Evolutionary conservation across 92 coral and sea anemone species (phyloP).

Genomic region (Bergia sp.): DNA sequence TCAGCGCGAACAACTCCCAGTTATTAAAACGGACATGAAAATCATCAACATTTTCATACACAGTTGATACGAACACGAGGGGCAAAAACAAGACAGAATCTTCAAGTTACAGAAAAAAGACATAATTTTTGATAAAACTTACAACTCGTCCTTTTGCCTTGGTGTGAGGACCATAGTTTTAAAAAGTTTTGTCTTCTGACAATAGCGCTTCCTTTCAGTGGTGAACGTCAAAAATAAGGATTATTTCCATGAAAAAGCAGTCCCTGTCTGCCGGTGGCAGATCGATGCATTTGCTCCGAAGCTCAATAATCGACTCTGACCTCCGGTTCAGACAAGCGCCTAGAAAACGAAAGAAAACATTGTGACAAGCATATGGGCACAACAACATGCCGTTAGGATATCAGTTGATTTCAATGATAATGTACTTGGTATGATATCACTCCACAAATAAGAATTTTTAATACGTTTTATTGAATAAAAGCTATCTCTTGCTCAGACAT

Average conservation of each 20-base stretch:
- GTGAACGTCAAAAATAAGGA: constrained; percentile 53
- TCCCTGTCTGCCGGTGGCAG: constrained; percentile 58
- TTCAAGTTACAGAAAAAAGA: neutral
- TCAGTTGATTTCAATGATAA: constrained; percentile 30
- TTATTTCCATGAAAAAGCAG: constrained; percentile 62
- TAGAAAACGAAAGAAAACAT: constrained; percentile 38
- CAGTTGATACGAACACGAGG: constrained; percentile 15
- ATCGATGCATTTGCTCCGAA: constrained; percentile 46
- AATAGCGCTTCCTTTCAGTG: constrained; percentile 43
- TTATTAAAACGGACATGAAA: constrained; percentile 3
- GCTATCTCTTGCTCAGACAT: constrained; percentile 42
- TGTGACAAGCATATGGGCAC: neutral
- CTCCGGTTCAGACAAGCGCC: constrained; percentile 46
- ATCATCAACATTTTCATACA: constrained; percentile 15
- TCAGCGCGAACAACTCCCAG: constrained; percentile 46
- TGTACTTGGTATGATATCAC: constrained; percentile 30
- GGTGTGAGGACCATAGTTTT: constrained; percentile 97
- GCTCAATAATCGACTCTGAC: constrained; percentile 26
- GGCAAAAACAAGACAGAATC: neutral
- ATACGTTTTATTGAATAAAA: constrained; percentile 18
- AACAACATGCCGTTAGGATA: constrained; percentile 12
- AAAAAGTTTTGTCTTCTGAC: constrained; percentile 36
- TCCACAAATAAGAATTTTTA: constrained; percentile 5
- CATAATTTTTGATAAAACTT: constrained; percentile 49
- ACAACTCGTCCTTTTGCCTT: constrained; percentile 96